Base-by-base conservation (phyloP, 2,888 invertebrate species). In the Sminthurinus aureus region DNA sequence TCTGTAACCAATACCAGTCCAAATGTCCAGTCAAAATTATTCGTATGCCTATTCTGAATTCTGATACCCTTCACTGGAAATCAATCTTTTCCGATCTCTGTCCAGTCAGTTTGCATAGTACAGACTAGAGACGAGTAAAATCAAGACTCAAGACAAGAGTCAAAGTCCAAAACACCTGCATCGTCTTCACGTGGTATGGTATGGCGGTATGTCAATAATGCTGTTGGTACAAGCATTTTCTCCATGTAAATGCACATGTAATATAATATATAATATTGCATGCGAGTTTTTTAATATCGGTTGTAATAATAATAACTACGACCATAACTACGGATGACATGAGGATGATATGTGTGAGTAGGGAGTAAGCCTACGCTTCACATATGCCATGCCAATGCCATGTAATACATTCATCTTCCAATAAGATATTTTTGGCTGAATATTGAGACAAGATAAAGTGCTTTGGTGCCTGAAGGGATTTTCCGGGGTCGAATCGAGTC, bases 391-490 rank as follows among this genome's bases (percentile, higher is more conserved):
- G 52, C 13, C 8, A 52, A 52, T 52, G 13, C 52, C 58, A 38
- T 58, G 58, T 15, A 58, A 58, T 58, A 58, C 58, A 58, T 58
- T 58, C 13, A 20, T 24, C 13, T 69, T n/a, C 22, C 69, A 69
- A 71, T 24, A 75, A 75, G 51, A 75, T 50, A 75, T 75, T 75
- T 75, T 75, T 75, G 75, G 75, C 75, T 75, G n/a, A 75, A 51
- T 18, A 75, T 75, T 51, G 71, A 50, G 24, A 51, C 15, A 58
- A 76, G 76, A 76, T 76, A 58, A 76, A 76, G 76, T 76, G 76
- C 58, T 76, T 76, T 76, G 58, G 50, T n/a, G 76, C 76, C 52
- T 58, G 11, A 13, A 58, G 76, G 76, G 76, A 76, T 52, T 51
- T 76, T 76, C 76, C 76, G 76, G 76, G 76, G 76, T 76, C 76